phyloP scores from a whole-genome alignment of 2,797 vertebrate species.

The Scyliorhinus canicula region DNA sequence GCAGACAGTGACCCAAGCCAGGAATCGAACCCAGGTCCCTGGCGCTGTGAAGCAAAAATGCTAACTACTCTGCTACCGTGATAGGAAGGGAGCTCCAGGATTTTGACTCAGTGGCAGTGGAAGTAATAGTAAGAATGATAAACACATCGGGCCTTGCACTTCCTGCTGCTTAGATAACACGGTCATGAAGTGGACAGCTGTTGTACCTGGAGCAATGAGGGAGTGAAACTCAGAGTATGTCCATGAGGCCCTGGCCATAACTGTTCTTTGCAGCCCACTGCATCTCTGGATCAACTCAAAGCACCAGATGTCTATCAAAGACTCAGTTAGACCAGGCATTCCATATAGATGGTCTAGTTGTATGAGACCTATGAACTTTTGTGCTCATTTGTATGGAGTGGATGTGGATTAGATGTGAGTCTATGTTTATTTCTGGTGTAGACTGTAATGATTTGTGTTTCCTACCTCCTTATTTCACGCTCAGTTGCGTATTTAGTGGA shows the following conservation, averaged over 20 bases:
- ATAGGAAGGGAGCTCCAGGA: too few species aligned
- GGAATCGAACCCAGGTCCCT: too few species aligned
- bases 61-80: too few species aligned
- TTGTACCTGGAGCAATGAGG: neutral
- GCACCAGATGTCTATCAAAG: neutral
- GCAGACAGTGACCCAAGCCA: too few species aligned
- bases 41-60: too few species aligned
- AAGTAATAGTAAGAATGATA: neutral
- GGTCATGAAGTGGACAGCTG: neutral
- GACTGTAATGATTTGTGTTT: slow-evolving; percentile 29
- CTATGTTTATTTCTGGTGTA: neutral
- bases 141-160: neutral
- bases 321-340: neutral
- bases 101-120: too few species aligned
- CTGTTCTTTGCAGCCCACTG: neutral
- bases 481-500: slow-evolving; percentile 97
- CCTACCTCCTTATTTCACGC: slow-evolving; percentile 53
- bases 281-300: neutral
- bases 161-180: neutral
- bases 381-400: slow-evolving; percentile 18
- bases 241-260: neutral
- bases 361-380: neutral
- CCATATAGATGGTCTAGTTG: neutral
- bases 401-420: slow-evolving; percentile 23
- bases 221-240: neutral